These are phyloP conservation scores for Tricholaema leucomelas DNA, from an alignment of 2,113 vertebrate species.

Conservation along the genomic window DNA sequence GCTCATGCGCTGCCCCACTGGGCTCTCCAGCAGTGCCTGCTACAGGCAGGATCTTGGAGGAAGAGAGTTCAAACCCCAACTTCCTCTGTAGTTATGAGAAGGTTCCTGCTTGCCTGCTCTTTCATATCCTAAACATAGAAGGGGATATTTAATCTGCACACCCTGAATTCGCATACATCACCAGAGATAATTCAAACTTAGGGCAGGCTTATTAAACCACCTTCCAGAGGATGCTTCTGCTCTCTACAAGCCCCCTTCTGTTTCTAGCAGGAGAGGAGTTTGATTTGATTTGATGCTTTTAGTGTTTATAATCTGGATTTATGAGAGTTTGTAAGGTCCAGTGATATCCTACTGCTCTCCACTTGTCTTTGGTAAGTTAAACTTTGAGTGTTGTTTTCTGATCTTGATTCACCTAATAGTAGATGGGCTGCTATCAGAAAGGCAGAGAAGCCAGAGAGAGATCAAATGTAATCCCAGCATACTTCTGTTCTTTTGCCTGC, in stretches of 20 bases:
- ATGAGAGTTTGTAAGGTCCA: not conserved
- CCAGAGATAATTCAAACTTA: not conserved
- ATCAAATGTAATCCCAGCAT: not conserved
- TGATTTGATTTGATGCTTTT: not conserved
- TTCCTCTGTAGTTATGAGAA: not conserved
- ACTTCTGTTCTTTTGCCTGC: not conserved
- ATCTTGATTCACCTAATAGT: not conserved
- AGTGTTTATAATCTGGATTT: not conserved
- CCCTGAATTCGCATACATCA: not conserved
- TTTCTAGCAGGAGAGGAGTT: not conserved
- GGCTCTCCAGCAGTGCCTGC: not conserved
- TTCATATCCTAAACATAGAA: not conserved
- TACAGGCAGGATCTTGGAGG: not conserved
- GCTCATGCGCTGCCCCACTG: fast-evolving
- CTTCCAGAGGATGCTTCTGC: not conserved
- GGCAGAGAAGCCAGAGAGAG: not conserved
- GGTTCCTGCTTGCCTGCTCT: not conserved
- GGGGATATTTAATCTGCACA: not conserved
- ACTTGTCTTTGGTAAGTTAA: not conserved
- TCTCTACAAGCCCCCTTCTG: not conserved
- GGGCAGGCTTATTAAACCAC: not conserved
- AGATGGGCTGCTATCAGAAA: not conserved
- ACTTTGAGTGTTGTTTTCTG: not conserved
- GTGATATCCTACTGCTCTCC: not conserved
- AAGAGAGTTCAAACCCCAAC: not conserved